Conservation (phyloP, 2,113 vertebrate species). For the Bothrops jararaca region DNA sequence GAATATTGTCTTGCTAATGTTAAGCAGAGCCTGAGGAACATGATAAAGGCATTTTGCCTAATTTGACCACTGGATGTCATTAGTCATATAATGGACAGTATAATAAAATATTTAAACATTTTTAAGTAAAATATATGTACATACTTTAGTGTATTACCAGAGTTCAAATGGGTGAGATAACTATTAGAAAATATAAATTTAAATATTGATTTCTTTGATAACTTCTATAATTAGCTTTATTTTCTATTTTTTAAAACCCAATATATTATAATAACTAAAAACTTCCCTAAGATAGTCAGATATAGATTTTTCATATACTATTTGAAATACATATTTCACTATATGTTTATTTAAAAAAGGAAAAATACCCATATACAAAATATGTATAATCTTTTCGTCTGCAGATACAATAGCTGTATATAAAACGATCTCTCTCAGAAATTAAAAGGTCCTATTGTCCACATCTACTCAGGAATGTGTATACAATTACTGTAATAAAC, state of each 20-base stretch:
- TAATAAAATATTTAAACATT: neutral
- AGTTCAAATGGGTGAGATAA: neutral
- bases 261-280: conserved; percentile 3
- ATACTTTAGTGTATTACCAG: neutral
- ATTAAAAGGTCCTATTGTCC: neutral
- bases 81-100: neutral
- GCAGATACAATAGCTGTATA: neutral
- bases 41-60: neutral
- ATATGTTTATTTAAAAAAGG: neutral
- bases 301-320: neutral
- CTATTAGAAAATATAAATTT: neutral
- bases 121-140: neutral
- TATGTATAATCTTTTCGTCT: neutral
- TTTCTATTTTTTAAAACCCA: neutral
- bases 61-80: neutral
- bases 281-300: neutral
- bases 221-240: neutral
- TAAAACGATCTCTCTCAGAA: neutral
- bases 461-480: neutral
- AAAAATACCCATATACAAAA: neutral
- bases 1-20: conserved; percentile 25
- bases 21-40: neutral
- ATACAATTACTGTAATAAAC: neutral
- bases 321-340: neutral
- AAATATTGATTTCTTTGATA: neutral